A percentile compares a stretch with the other conserved stretches of the same genome.
Evolutionary conservation across 2,888 invertebrate species (phyloP).

Genomic region (Yponomeuta malinellus): DNA sequence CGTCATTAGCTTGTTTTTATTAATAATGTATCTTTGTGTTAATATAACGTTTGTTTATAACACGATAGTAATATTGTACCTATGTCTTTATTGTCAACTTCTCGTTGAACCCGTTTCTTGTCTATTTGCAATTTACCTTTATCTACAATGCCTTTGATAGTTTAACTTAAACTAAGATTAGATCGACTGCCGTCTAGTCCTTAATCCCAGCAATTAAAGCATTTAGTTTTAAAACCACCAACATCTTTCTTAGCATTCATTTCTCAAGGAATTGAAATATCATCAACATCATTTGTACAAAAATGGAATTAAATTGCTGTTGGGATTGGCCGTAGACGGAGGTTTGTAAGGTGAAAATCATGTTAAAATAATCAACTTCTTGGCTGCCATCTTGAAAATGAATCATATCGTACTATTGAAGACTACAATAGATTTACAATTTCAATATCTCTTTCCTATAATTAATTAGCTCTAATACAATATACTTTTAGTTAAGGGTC

Average conservation of each 20-base stretch:
- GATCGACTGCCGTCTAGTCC: conserved; percentile 22
- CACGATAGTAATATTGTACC: conserved; percentile 23
- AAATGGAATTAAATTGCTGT: not conserved
- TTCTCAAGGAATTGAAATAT: conserved; percentile 2
- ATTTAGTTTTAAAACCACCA: not conserved
- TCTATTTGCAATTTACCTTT: conserved; percentile 44
- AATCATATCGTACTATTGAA: conserved; percentile 75
- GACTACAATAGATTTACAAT: conserved; percentile 69
- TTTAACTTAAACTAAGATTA: conserved; percentile 51
- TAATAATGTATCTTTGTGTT: not conserved
- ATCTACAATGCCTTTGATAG: conserved; percentile 61
- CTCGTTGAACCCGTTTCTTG: conserved; percentile 31
- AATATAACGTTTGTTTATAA: not conserved
- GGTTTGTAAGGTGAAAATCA: conserved; percentile 5
- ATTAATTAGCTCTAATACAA: conserved; percentile 69
- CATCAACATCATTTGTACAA: not conserved
- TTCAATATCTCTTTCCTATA: conserved; percentile 73
- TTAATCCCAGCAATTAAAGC: conserved; percentile 11
- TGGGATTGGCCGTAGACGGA: not conserved
- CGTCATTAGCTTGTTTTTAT: too few relatives aligned
- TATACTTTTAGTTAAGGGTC: conserved; percentile 47
- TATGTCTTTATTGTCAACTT: conserved; percentile 27
- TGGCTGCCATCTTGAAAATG: conserved; percentile 71
- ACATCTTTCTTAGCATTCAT: not conserved
- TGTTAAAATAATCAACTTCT: conserved; percentile 17